Conservation (phyloP, 1,140 invertebrate genomes). For the Macrobrachium nipponense region DNA sequence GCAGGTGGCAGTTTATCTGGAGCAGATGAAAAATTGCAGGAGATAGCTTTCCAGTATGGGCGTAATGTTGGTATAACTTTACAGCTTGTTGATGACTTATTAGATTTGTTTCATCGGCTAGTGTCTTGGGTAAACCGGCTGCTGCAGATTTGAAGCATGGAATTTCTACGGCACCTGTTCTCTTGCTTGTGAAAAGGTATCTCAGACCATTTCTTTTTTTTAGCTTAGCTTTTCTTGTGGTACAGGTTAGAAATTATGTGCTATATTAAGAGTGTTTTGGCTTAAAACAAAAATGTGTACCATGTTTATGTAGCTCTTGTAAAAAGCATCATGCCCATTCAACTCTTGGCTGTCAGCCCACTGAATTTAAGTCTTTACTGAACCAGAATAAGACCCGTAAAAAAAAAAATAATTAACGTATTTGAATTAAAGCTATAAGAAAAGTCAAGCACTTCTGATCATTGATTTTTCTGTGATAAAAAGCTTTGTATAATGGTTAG, state of each 20-base stretch:
- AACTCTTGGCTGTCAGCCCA: too few relatives aligned
- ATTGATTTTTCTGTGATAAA: too few relatives aligned
- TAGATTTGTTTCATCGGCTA: constrained; percentile 95
- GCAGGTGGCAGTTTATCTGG: constrained; percentile 86
- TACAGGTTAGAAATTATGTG: neutral
- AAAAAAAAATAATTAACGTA: too few relatives aligned
- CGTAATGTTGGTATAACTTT: constrained; percentile 96
- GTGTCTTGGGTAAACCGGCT: constrained; percentile 90
- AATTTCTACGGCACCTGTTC: constrained; percentile 91
- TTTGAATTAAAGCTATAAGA: too few relatives aligned
- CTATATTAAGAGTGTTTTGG: too few relatives aligned
- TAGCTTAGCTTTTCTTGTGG: neutral
- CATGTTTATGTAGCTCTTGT: too few relatives aligned
- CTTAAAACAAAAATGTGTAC: too few relatives aligned
- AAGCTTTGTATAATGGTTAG: too few relatives aligned
- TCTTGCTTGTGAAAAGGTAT: constrained; percentile 93
- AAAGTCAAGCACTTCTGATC: too few relatives aligned
- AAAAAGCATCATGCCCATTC: too few relatives aligned
- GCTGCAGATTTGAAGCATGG: constrained; percentile 94
- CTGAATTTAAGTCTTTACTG: too few relatives aligned
- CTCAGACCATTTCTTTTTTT: constrained; percentile 11
- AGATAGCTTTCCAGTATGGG: constrained; percentile 95
- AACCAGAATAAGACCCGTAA: too few relatives aligned
- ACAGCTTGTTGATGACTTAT: constrained; percentile 96
- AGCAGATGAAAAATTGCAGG: constrained; percentile 82